Percentiles rank a stretch among this genome's conserved stretches.
phyloP scores from a whole-genome alignment of 2,888 invertebrate genomes.

The Protodeltote pygarga region DNA sequence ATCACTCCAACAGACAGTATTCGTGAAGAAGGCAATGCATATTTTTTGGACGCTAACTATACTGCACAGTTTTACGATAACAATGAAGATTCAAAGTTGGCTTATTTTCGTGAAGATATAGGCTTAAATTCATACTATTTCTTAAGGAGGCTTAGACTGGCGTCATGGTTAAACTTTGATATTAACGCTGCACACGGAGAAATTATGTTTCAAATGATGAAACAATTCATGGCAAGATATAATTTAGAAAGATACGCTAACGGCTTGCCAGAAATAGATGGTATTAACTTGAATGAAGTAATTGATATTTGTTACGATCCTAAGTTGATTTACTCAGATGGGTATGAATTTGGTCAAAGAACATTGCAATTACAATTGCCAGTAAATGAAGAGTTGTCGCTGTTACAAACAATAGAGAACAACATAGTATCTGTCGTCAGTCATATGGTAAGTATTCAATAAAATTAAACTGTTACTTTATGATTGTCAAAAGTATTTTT shows the following conservation, averaged over 20 bases:
- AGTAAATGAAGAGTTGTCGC: slow-evolving; percentile 62
- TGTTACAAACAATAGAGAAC: slow-evolving; percentile 71
- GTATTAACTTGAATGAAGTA: slow-evolving; percentile 82
- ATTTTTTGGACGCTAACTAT: slow-evolving; percentile 74
- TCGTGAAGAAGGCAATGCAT: slow-evolving; percentile 73
- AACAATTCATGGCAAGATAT: slow-evolving; percentile 90
- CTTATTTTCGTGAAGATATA: slow-evolving; percentile 91
- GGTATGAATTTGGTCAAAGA: slow-evolving; percentile 87
- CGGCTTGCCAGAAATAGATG: slow-evolving; percentile 86
- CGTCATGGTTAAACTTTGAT: slow-evolving; percentile 85
- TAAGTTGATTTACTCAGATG: slow-evolving; percentile 88
- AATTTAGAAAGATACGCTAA: slow-evolving; percentile 91
- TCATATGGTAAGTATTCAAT: slow-evolving; percentile 68
- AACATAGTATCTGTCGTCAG: slow-evolving; percentile 63
- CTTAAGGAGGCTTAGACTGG: slow-evolving; percentile 82
- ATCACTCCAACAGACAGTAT: slow-evolving; percentile 61
- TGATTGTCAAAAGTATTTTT: not conserved
- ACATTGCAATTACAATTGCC: slow-evolving; percentile 72
- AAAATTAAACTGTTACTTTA: not conserved
- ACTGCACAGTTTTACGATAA: slow-evolving; percentile 73
- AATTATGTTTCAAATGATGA: slow-evolving; percentile 88
- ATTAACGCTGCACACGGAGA: slow-evolving; percentile 87
- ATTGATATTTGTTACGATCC: slow-evolving; percentile 87
- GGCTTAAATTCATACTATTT: slow-evolving; percentile 90
- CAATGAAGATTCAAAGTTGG: slow-evolving; percentile 86